phyloP scores from a whole-genome alignment of 2,113 vertebrate genomes.

The Labrus mixtus region DNA sequence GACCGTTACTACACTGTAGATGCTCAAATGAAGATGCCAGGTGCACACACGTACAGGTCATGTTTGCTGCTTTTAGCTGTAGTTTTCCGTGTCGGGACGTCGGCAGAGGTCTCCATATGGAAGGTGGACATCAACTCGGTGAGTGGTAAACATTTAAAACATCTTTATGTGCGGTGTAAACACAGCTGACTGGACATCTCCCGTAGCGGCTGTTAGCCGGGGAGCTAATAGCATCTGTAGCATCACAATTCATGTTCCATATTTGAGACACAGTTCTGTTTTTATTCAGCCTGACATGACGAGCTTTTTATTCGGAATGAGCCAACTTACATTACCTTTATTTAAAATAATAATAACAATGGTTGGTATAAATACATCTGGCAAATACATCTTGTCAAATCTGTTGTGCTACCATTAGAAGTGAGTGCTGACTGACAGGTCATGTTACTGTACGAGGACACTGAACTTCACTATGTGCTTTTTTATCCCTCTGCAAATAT shows the following conservation, averaged over 20 bases:
- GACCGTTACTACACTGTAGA: constrained; percentile 17
- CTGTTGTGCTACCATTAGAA: not conserved
- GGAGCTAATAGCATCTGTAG: constrained; percentile 40
- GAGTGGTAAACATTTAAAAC: constrained; percentile 43
- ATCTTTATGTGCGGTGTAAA: not conserved
- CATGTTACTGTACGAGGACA: not conserved
- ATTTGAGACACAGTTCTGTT: not conserved
- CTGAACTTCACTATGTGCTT: not conserved
- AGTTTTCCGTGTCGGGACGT: constrained; percentile 29
- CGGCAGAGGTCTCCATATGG: constrained; percentile 82
- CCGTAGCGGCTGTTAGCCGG: constrained; percentile 52
- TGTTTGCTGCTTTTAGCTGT: constrained; percentile 52
- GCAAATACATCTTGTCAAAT: too few relatives aligned
- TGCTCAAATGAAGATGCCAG: constrained; percentile 57
- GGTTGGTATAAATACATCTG: not conserved
- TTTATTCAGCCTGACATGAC: not conserved
- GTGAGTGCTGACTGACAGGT: not conserved
- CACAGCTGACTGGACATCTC: not conserved
- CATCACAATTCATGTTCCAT: not conserved
- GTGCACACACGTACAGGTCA: constrained; percentile 13
- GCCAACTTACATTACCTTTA: not conserved
- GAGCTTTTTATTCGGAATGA: fast-evolving
- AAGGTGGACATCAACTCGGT: constrained; percentile 76
- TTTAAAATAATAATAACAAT: not conserved
- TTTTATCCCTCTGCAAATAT: too few relatives aligned